Conservation (phyloP, 2,113 vertebrate genomes). For the Sylvietta virens region DNA sequence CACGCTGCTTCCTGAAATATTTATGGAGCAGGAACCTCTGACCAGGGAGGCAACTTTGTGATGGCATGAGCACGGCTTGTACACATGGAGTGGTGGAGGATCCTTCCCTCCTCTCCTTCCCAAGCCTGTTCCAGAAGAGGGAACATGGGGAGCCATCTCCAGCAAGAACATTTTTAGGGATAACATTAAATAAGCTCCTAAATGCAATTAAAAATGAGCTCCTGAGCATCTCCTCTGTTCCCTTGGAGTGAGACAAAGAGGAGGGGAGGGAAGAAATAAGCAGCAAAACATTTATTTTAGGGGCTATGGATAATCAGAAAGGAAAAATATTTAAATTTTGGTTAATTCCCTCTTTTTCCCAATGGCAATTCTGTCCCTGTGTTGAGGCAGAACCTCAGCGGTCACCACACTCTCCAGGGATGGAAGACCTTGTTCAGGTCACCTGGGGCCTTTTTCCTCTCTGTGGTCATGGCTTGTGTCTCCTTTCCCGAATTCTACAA, state of each 20-base stretch:
- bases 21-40: not conserved
- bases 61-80: not conserved
- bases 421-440: not conserved
- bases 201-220: not conserved
- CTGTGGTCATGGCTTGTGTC: not conserved
- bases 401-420: not conserved
- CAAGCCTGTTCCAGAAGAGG: not conserved
- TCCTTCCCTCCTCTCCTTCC: not conserved
- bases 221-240: not conserved
- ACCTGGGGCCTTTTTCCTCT: not conserved
- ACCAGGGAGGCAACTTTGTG: not conserved
- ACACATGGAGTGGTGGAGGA: rapidly evolving
- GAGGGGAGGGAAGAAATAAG: not conserved
- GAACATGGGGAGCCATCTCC: not conserved
- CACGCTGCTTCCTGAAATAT: not conserved
- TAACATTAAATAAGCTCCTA: not conserved
- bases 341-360: not conserved
- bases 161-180: not conserved
- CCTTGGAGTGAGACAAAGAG: not conserved
- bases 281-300: not conserved
- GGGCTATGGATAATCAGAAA: not conserved
- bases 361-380: not conserved
- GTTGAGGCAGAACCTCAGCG: not conserved
- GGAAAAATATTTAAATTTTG: not conserved
- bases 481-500: not conserved